Percentiles rank a stretch among this genome's conserved stretches.
phyloP scores from a whole-genome alignment of 2,797 vertebrate species.

The Schizopygopsis malacanthus region DNA sequence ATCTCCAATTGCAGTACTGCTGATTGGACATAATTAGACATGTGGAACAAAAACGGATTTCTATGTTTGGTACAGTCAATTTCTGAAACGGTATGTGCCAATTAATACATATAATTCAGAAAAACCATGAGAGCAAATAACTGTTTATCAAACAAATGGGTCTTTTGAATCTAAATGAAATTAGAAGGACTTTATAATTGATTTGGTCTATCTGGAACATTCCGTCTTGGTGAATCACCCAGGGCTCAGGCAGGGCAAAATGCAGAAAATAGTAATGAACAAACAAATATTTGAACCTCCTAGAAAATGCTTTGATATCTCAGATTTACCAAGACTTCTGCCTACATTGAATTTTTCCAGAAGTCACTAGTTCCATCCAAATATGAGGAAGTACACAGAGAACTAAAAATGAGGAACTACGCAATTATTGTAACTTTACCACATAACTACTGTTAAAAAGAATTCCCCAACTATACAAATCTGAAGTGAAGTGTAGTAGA shows the following conservation, averaged over 20 bases:
- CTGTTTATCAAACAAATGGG: background rate
- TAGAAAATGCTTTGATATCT: conserved; percentile 20
- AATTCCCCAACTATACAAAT: background rate
- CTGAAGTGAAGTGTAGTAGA: background rate
- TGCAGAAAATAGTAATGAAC: conserved; percentile 60
- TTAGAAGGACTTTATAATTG: background rate
- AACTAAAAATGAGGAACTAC: conserved; percentile 16
- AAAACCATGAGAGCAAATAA: background rate
- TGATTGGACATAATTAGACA: background rate
- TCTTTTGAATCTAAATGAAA: background rate
- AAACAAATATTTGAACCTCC: conserved; percentile 64
- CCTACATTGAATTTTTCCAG: background rate
- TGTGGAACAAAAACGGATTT: background rate
- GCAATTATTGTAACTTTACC: background rate
- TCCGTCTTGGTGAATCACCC: background rate
- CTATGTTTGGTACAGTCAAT: background rate
- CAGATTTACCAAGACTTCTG: background rate
- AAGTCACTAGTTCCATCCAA: background rate
- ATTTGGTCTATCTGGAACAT: conserved; percentile 1
- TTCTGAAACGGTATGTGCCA: background rate
- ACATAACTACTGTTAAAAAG: background rate
- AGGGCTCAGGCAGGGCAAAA: conserved; percentile 41
- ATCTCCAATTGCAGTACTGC: background rate
- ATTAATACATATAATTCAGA: background rate
- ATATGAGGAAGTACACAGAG: conserved; percentile 33